Conservation (phyloP, 1,140 invertebrate species). For the Tribolium castaneum region DNA sequence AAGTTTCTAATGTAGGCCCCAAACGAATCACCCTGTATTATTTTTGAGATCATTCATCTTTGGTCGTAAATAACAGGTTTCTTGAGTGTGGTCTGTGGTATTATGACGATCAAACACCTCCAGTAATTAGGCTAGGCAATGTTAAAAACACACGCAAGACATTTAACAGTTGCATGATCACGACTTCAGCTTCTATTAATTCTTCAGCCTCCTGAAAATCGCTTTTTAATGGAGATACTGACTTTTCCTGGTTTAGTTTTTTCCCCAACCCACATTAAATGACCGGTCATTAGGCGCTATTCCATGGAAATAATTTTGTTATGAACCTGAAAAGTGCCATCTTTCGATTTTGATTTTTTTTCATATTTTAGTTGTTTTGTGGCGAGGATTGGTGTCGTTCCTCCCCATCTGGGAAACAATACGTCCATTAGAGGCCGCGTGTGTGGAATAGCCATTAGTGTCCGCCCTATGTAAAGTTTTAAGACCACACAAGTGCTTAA, state of each 20-base stretch:
- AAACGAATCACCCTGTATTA: too few relatives aligned
- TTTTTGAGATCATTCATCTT: not conserved
- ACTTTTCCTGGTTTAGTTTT: conserved; percentile 1
- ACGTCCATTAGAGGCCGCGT: conserved; percentile 11
- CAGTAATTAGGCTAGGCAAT: conserved; percentile 19
- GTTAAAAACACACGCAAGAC: conserved; percentile 22
- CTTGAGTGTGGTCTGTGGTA: conserved; percentile 9
- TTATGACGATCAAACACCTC: conserved; percentile 21
- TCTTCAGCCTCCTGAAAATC: not conserved
- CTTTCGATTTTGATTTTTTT: too few relatives aligned
- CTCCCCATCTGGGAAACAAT: conserved; percentile 22
- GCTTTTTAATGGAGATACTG: not conserved
- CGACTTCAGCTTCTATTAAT: conserved; percentile 17
- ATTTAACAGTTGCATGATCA: conserved; percentile 21
- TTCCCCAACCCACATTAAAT: not conserved
- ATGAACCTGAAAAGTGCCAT: too few relatives aligned
- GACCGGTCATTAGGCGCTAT: too few relatives aligned
- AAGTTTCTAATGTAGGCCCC: too few relatives aligned
- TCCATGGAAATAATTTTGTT: too few relatives aligned
- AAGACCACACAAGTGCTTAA: conserved; percentile 40
- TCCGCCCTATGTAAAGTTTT: conserved; percentile 17
- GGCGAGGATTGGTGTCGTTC: not conserved
- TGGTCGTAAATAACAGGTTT: not conserved
- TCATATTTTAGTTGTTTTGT: too few relatives aligned
- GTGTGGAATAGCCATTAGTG: conserved; percentile 36